Percentiles rank a stretch among this genome's conserved stretches.
Evolutionary conservation across 2,113 vertebrate species (phyloP).

Genomic region (Corapipo altera): DNA sequence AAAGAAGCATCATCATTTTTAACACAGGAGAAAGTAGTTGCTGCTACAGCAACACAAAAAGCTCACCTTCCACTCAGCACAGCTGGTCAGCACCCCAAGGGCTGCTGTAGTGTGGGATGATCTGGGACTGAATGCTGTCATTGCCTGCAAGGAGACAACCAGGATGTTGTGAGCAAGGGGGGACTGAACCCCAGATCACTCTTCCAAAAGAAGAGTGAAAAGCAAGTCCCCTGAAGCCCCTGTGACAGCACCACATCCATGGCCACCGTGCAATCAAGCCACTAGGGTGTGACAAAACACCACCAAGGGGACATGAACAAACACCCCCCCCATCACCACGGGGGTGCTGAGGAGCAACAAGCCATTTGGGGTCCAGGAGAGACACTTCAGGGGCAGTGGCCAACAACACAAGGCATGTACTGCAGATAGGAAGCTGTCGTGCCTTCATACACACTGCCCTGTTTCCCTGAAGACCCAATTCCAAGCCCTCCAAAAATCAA

Average conservation of each 20-base stretch:
- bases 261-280: neutral
- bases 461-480: neutral
- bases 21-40: neutral
- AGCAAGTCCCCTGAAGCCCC: neutral
- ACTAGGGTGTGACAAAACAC: neutral
- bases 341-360: neutral
- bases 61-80: neutral
- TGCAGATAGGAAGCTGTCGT: neutral
- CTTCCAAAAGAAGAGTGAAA: neutral
- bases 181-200: neutral
- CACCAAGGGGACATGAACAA: neutral
- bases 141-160: neutral
- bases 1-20: neutral
- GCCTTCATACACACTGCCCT: neutral
- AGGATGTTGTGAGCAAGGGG: neutral
- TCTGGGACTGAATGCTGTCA: neutral
- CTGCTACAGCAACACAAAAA: neutral
- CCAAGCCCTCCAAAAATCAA: slow-evolving; percentile 42
- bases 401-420: rapidly evolving
- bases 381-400: neutral
- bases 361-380: neutral
- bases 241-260: neutral
- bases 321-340: neutral
- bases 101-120: neutral
- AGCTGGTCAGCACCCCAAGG: neutral